Evolutionary conservation across 2,797 vertebrate species (phyloP), one percentile per base, ranked within the genome.

Genomic region (Peromyscus melanophrys): DNA sequence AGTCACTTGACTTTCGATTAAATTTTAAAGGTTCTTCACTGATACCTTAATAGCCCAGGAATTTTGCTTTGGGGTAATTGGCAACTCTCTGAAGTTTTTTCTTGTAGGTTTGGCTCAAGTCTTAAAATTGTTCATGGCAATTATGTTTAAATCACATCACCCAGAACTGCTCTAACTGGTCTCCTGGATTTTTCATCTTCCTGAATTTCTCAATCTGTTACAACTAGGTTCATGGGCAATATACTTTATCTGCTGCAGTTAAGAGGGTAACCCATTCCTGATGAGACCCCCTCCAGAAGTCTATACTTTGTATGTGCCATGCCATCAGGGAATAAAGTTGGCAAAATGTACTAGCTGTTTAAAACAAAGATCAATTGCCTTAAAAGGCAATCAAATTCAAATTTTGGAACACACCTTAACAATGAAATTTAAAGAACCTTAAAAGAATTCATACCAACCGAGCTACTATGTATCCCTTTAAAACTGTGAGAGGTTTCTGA

Each of bases 321-420:
- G n/a, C 57, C 55, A 96, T 40, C 31, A 96, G 69, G 67, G 90
- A 91, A 93, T 85, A 77, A 49, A 87, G 23, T 31, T 37, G n/a
- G 69, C 65, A 94, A 86, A 96, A 77, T 71, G 17, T 43, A 40
- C 17, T 71, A 73, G 43, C 1, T 95, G 27, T 52, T 90, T 29
- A 87, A 80, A 71, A 59, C 40, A 25, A 81, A 69, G 86, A 67
- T 69, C 77, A 86, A 89, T 59, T 49, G 91, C 34, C n/a, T 92
- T 78, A 94, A 94, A 96, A 94, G 71, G 78, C 78, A 95, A 92
- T 78, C 52, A 89, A 96, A 37, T 12, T 69, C 84, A 80, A 83
- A 76, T 16, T 95, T 76, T 81, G 59, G 16, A 91, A 95, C 23
- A 95, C 61, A 96, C 81, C 14, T 40, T 94, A 40, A 94, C 49